Evolutionary conservation across 2,888 invertebrate genomes (phyloP).

Genomic region (Priocnemis perturbator): DNA sequence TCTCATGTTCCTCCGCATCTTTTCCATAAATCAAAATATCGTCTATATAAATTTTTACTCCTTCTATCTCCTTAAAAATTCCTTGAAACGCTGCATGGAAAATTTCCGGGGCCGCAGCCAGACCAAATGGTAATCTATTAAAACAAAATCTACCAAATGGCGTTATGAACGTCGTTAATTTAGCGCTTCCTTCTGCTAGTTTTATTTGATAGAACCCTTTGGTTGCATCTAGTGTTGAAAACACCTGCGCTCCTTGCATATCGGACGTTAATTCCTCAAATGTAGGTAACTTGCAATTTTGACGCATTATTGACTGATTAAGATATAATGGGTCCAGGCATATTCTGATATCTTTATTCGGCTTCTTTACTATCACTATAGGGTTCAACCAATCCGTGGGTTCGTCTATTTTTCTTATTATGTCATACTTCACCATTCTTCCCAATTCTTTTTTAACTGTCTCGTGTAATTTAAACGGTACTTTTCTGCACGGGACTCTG

Average conservation of each 20-base stretch:
- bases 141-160: neutral
- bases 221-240: neutral
- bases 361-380: slow-evolving; percentile 39
- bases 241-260: neutral
- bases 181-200: neutral
- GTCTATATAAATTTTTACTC: too few species aligned
- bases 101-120: neutral
- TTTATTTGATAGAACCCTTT: neutral
- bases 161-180: neutral
- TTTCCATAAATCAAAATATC: too few species aligned
- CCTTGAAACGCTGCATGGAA: neutral
- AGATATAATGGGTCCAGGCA: slow-evolving; percentile 56
- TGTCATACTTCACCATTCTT: slow-evolving; percentile 29
- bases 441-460: slow-evolving; percentile 17
- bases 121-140: slow-evolving; percentile 1
- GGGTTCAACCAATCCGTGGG: slow-evolving; percentile 43
- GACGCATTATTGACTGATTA: neutral
- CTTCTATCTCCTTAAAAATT: too few species aligned
- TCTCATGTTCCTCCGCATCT: too few species aligned
- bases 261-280: slow-evolving; percentile 55
- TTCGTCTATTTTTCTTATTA: slow-evolving; percentile 35
- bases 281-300: slow-evolving; percentile 45
- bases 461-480: slow-evolving; percentile 25
- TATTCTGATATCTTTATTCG: slow-evolving; percentile 49
- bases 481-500: slow-evolving; percentile 19